Base-by-base conservation (phyloP, 1,140 invertebrate species). In the Drosophila sucinea region DNA sequence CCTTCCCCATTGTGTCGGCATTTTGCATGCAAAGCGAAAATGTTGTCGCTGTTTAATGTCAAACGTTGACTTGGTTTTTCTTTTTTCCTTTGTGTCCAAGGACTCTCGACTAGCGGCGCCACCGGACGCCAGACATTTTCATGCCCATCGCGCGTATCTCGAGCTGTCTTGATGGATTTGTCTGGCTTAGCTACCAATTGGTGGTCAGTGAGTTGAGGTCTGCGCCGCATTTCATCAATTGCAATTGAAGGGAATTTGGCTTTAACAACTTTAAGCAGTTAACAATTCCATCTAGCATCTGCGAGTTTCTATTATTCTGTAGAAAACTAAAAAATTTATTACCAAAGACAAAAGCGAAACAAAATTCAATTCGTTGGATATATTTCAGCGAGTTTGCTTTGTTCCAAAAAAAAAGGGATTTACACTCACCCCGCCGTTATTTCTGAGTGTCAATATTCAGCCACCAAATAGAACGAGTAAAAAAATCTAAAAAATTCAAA, bases 1-100 rank as follows among this genome's bases (percentile, higher is more conserved):
- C 2, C 30, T 32, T 25, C 69, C 67, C 76, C 83, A 77, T 87
- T 87, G 83, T 86, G 76, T 74, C 58, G 79, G 67, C 79, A 86
- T 87, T 86, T 81, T 64, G 72, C 83, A 86, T 79, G 79, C 76
- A 79, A 81, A 86, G 76, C 76, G 76, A 86, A 83, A 86, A 87
- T 87, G 76, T 87, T 87, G 79, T 82, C 83, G 76, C 83, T 86
- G 83, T 86, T 87, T 86, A 86, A 86, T 87, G 83, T 86, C 83
- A 87, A 86, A 71, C 79, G 79, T 64, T 67, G 67, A 67, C 60
- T 82, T 80, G 11, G 2, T 82, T 73, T 70, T 25, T 8, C 41
- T 73, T 35, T 66, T 32, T 33, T 11, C 23, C 55, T 60, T 47
- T 54, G 33, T 63, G 25, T 32, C 38, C 23, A 25, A 27, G 27